Percentiles rank a stretch among this genome's conserved stretches.
These are phyloP conservation scores for Arenaria interpres DNA, from an alignment of 2,113 vertebrate genomes.

Conservation along the genomic window DNA sequence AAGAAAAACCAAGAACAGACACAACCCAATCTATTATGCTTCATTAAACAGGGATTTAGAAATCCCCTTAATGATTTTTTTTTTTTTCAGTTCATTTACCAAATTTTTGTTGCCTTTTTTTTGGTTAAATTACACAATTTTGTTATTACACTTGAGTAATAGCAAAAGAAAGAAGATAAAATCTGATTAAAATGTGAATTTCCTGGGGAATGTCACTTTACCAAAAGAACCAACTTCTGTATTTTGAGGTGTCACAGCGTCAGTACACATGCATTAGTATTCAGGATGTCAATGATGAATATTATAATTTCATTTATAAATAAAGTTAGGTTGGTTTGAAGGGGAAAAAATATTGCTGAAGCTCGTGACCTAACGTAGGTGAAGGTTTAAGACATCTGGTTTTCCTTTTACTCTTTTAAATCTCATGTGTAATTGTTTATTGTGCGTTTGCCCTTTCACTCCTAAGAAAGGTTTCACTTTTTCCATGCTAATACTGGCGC, in stretches of 20 bases:
- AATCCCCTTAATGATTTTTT: not conserved
- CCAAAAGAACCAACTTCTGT: not conserved
- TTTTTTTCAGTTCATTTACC: not conserved
- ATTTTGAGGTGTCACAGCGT: not conserved
- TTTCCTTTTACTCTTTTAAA: not conserved
- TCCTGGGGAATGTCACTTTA: not conserved
- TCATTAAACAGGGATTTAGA: constrained; percentile 25
- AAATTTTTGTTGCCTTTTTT: not conserved
- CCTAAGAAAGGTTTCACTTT: not conserved
- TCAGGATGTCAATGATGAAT: not conserved
- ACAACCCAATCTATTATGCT: not conserved
- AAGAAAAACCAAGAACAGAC: not conserved
- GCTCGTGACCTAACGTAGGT: accelerated
- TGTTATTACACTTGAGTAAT: not conserved
- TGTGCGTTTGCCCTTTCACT: not conserved
- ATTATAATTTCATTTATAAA: not conserved
- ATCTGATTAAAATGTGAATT: not conserved
- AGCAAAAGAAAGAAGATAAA: not conserved
- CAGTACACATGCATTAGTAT: not conserved
- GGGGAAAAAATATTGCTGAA: not conserved
- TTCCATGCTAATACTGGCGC: not conserved
- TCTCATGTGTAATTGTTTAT: not conserved
- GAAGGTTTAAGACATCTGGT: not conserved
- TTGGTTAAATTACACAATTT: not conserved
- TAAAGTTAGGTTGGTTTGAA: not conserved